phyloP scores from a whole-genome alignment of 2,888 invertebrate species.

The Parascotia fuliginaria region DNA sequence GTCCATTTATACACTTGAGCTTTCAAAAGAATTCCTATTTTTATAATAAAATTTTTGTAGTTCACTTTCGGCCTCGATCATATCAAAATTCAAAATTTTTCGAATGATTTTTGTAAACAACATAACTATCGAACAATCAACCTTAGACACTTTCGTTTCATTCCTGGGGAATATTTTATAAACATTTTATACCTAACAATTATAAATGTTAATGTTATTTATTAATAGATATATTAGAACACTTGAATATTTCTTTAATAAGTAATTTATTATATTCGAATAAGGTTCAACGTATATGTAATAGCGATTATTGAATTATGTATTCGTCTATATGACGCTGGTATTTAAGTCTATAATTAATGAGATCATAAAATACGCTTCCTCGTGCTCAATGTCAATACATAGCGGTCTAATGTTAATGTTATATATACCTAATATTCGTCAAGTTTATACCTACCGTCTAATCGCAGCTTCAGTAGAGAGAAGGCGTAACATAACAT shows the following conservation, averaged over 20 bases:
- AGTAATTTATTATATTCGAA: slow-evolving; percentile 71
- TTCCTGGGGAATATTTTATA: slow-evolving; percentile 59
- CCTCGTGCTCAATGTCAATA: slow-evolving; percentile 81
- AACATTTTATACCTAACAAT: slow-evolving; percentile 48
- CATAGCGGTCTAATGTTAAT: slow-evolving; percentile 74
- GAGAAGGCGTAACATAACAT: no score
- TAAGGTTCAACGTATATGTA: slow-evolving; percentile 73
- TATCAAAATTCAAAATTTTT: slow-evolving; percentile 76
- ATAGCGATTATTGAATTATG: slow-evolving; percentile 59
- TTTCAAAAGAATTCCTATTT: slow-evolving; percentile 80
- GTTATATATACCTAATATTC: slow-evolving; percentile 45
- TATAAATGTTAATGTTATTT: slow-evolving; percentile 65
- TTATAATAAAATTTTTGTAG: slow-evolving; percentile 79
- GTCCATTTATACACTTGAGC: slow-evolving; percentile 82
- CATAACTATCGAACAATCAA: slow-evolving; percentile 49
- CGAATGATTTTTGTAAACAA: slow-evolving; percentile 51
- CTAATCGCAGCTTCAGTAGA: no score
- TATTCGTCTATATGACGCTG: slow-evolving; percentile 82
- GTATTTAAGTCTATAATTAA: slow-evolving; percentile 64
- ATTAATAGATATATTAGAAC: slow-evolving; percentile 57
- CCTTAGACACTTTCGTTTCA: slow-evolving; percentile 54
- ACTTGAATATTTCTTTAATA: slow-evolving; percentile 70
- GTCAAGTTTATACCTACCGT: slow-evolving; percentile 50
- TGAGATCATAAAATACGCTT: slow-evolving; percentile 71
- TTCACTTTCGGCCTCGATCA: slow-evolving; percentile 65